Percentiles rank a stretch among this genome's conserved stretches.
Conservation (phyloP, 1,140 invertebrate genomes). For the Chrysomallon squamiferum region DNA sequence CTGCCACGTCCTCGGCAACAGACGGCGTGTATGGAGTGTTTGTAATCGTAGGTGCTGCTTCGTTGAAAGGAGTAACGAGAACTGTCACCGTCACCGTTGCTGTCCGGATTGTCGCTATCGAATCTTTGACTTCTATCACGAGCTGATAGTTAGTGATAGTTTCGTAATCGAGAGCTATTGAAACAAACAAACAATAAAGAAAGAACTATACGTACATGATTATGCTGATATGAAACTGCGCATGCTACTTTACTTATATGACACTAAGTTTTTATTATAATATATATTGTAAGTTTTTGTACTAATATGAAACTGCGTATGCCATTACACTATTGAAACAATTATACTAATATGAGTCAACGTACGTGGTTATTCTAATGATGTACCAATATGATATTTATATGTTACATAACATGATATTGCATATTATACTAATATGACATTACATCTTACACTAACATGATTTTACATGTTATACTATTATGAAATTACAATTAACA, state of each 20-base stretch:
- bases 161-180: conserved; percentile 18
- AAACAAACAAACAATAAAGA: not conserved
- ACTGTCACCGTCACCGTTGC: conserved; percentile 11
- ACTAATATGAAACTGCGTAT: not conserved
- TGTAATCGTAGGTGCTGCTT: conserved; percentile 17
- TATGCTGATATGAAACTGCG: not conserved
- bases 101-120: conserved; percentile 5
- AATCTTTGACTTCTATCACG: conserved; percentile 14
- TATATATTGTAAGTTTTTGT: not conserved
- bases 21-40: conserved; percentile 12
- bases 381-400: no score
- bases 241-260: not conserved
- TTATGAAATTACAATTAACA: no score
- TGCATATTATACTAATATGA: no score
- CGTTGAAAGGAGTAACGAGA: conserved; percentile 23
- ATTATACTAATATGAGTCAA: not conserved
- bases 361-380: no score
- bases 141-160: conserved; percentile 17
- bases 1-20: conserved; percentile 5
- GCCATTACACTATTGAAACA: not conserved
- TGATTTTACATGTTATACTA: no score
- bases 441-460: no score
- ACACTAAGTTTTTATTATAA: not conserved
- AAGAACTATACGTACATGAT: not conserved
- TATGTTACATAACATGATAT: no score